These are phyloP conservation scores for Zaprionus gabonicus DNA, from an alignment of 1,140 invertebrate genomes.

Conservation along the genomic window DNA sequence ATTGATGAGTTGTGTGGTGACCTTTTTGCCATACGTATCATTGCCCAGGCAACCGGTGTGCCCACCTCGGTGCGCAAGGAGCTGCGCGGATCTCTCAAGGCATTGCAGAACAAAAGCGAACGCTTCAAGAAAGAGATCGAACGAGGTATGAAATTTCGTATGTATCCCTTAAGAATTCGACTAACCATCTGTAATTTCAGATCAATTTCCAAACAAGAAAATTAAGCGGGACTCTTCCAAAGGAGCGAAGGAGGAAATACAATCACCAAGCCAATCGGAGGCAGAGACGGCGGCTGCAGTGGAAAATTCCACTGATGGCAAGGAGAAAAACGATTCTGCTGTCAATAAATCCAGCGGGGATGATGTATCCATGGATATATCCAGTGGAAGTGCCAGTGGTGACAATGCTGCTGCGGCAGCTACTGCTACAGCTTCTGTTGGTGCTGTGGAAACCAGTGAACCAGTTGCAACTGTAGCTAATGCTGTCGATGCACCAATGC, in stretches of 20 bases:
- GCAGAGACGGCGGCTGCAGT: constrained; percentile 18
- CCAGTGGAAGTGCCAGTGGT: constrained; percentile 8
- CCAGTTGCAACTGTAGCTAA: background rate
- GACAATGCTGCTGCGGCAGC: constrained; percentile 12
- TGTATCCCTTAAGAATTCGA: background rate
- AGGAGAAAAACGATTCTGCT: constrained; percentile 28
- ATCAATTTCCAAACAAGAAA: constrained; percentile 73
- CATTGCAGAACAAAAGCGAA: constrained; percentile 73
- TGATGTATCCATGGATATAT: constrained; percentile 53
- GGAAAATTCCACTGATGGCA: constrained; percentile 29
- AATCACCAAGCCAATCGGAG: background rate
- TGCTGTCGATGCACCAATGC: constrained; percentile 62
- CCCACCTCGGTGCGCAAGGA: constrained; percentile 79
- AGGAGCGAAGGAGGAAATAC: constrained; percentile 47
- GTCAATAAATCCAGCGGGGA: background rate
- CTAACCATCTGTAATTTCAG: constrained; percentile 25
- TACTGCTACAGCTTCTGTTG: constrained; percentile 3
- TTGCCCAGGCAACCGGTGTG: constrained; percentile 79
- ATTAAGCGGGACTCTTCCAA: constrained; percentile 62
- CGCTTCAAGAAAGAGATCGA: constrained; percentile 73
- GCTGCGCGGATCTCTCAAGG: constrained; percentile 73
- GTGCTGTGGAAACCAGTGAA: background rate
- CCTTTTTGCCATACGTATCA: constrained; percentile 81
- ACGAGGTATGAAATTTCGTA: constrained; percentile 37
- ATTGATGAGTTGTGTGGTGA: constrained; percentile 83